Conservation (phyloP, 2,113 vertebrate genomes). For the Apodemus speciosus region DNA sequence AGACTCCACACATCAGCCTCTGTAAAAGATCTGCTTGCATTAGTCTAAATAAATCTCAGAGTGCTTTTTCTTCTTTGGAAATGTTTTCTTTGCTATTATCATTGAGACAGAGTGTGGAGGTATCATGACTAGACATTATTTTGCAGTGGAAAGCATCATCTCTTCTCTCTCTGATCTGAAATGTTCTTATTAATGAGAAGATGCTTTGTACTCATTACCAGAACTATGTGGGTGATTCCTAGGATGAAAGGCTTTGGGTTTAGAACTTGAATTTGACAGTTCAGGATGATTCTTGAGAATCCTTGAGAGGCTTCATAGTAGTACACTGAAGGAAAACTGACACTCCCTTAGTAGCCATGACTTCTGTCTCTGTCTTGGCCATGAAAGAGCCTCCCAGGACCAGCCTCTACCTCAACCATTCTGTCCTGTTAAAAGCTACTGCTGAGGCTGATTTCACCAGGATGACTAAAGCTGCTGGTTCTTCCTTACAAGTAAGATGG, state of each 20-base stretch:
- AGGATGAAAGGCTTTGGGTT: not conserved
- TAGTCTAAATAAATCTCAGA: not conserved
- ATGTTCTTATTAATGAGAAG: not conserved
- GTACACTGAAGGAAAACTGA: not conserved
- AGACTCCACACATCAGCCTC: not conserved
- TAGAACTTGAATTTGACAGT: not conserved
- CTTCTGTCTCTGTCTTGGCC: not conserved
- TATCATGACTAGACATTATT: not conserved
- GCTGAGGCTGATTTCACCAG: not conserved
- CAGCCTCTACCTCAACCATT: not conserved
- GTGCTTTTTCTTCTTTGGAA: not conserved
- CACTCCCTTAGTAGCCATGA: not conserved
- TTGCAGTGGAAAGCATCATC: not conserved
- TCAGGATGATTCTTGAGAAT: not conserved
- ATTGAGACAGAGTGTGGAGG: not conserved
- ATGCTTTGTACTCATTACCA: not conserved
- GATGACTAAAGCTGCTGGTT: not conserved
- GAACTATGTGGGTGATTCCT: not conserved
- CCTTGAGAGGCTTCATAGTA: not conserved
- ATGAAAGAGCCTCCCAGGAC: not conserved
- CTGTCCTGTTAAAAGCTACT: not conserved
- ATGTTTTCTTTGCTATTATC: not conserved
- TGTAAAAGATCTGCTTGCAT: slow-evolving; percentile 12
- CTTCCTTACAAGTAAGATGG: not conserved
- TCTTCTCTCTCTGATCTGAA: not conserved